Evolutionary conservation across 2,113 vertebrate species (phyloP).

Genomic region (Scortum barcoo): DNA sequence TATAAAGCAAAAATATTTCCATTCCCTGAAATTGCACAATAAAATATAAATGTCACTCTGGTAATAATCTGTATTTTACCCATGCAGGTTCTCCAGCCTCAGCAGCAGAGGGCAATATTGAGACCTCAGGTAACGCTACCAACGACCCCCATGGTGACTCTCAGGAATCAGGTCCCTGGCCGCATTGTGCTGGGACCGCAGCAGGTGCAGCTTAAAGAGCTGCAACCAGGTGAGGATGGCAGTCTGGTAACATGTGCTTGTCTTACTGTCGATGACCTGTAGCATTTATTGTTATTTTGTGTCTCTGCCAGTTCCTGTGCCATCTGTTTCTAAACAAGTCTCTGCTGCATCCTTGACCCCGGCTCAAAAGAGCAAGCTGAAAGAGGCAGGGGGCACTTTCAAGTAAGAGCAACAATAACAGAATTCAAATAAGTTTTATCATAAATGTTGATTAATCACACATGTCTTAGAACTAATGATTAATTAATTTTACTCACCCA

Average conservation of each 20-base stretch:
- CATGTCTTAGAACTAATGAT: background rate
- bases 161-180: conserved; percentile 90
- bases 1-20: background rate
- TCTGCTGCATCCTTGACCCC: conserved; percentile 85
- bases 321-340: conserved; percentile 87
- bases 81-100: conserved; percentile 88
- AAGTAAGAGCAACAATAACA: conserved; percentile 85
- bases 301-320: conserved; percentile 84
- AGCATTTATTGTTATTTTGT: background rate
- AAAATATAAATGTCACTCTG: background rate
- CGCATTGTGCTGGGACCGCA: conserved; percentile 92
- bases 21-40: background rate
- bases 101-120: conserved; percentile 90
- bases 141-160: conserved; percentile 90
- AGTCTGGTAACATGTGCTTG: background rate
- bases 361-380: conserved; percentile 92
- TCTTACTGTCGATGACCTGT: background rate
- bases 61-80: background rate
- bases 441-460: background rate
- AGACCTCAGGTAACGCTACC: conserved; percentile 93
- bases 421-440: background rate
- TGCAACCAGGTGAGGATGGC: conserved; percentile 88
- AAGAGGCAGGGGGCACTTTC: conserved; percentile 94
- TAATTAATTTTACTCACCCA: background rate
- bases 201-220: conserved; percentile 89